A percentile compares a stretch with the other conserved stretches of the same genome.
Evolutionary conservation across 2,113 vertebrate genomes (phyloP).

Genomic region (Dissostichus mawsoni): DNA sequence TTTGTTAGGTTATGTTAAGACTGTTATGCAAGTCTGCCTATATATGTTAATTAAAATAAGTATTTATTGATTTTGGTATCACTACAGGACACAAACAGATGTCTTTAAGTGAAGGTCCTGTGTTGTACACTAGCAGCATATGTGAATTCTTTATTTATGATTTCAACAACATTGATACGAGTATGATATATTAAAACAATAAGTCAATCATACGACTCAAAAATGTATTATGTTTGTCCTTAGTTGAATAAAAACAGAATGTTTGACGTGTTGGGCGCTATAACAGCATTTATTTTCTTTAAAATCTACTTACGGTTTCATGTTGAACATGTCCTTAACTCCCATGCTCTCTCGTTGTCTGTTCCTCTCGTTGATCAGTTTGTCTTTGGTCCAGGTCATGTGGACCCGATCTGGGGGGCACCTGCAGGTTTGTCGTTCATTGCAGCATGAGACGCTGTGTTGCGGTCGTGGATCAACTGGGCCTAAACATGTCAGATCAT

Average conservation of each 20-base stretch:
- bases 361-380: conserved; percentile 87
- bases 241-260: background rate
- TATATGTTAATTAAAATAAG: no score
- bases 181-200: no score
- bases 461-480: conserved; percentile 93
- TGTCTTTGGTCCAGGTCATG: conserved; percentile 99
- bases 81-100: no score
- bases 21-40: no score
- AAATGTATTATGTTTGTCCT: background rate
- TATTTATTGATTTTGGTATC: no score
- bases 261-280: background rate
- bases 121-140: background rate
- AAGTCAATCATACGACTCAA: background rate
- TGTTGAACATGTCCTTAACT: conserved; percentile 92
- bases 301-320: conserved; percentile 92
- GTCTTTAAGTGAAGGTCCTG: no score
- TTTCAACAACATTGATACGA: no score
- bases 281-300: no score
- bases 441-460: conserved; percentile 86
- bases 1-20: no score
- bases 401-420: conserved; percentile 86
- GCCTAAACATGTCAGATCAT: conserved; percentile 78
- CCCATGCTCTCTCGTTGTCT: conserved; percentile 85
- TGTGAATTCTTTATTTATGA: background rate
- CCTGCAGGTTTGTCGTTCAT: conserved; percentile 65